A percentile compares a stretch with the other conserved stretches of the same genome.
Evolutionary conservation across 2,888 invertebrate genomes (phyloP).

Genomic region (Pachliopta kotzebuea): DNA sequence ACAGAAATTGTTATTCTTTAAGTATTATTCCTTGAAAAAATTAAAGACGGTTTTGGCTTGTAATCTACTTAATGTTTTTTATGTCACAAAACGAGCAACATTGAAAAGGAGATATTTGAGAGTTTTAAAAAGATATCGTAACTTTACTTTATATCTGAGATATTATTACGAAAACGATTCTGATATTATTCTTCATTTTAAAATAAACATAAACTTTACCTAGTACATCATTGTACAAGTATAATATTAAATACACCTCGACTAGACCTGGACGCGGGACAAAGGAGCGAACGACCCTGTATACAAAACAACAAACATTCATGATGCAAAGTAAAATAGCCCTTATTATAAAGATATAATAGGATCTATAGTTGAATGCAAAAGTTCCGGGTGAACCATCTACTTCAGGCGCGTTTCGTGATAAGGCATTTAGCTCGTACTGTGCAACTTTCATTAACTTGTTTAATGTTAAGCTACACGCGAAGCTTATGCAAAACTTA

Average conservation of each 20-base stretch:
- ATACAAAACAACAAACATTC: conserved; percentile 4
- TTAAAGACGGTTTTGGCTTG: too few relatives aligned
- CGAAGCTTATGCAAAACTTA: conserved; percentile 17
- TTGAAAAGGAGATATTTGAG: too few relatives aligned
- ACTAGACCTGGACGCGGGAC: conserved; percentile 22
- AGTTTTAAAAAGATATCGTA: too few relatives aligned
- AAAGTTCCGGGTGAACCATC: conserved; percentile 19
- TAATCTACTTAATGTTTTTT: too few relatives aligned
- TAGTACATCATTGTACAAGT: background rate
- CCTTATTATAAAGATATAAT: background rate
- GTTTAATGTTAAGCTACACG: conserved; percentile 24
- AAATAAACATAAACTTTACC: background rate
- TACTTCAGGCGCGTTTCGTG: conserved; percentile 34
- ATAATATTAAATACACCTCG: conserved; percentile 10
- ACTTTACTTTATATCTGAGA: too few relatives aligned
- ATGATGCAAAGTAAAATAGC: background rate
- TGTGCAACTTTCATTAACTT: conserved; percentile 34
- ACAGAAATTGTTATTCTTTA: too few relatives aligned
- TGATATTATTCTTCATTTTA: background rate
- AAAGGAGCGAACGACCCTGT: conserved; percentile 25
- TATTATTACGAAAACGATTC: background rate
- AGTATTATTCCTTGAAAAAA: too few relatives aligned
- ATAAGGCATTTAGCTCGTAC: conserved; percentile 38
- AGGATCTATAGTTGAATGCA: conserved; percentile 4
- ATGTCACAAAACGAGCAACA: too few relatives aligned